Base-by-base conservation (phyloP, 2,113 vertebrate genomes). In the Psittacus erithacus region DNA sequence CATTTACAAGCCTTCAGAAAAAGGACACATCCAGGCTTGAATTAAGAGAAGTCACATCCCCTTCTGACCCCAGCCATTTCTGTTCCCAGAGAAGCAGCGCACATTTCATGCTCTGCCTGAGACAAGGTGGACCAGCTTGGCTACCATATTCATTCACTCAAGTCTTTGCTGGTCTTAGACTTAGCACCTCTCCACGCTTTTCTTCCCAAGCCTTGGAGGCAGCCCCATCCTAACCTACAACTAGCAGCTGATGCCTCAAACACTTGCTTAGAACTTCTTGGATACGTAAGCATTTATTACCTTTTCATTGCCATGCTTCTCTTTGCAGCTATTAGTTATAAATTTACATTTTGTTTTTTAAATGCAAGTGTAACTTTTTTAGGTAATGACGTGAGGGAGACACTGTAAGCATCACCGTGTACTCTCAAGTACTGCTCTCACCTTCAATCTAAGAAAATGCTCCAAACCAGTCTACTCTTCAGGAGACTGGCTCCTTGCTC, bases 161-260 rank as follows among this genome's bases (percentile, higher is more conserved):
- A 8, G 14, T 22, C 13, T 68, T 68, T 82, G 23, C 57, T 84
- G 44, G 24, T 24, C 25, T 86, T 18, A 25, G 17, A 8, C 17
- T 70, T 38, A 5, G 22, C 0, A 1, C 22, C 59, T 6, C 43
- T 64, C 70, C 24, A 43, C 33, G 13, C 7, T 10, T 77, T 12
- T 60, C 44, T 52, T 70, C 38, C 41, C 24, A 80, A 77, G 22
- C 4, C 76, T 82, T 68, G 43, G 33, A 60, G 6, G 44, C 29
- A 76, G 25, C 22, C 33, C 24, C 64, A 44, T 57, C 39, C 38
- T 64, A 55, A 47, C 17, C 33, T 29, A 53, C 38, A 68, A 11
- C 39, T 67, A 71, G 39, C 13, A 93, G 44, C 22, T 86, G 59
- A 52, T 24, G 31, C 14, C 24, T 73, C 47, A 69, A 52, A 28